phyloP scores from a whole-genome alignment of 2,113 vertebrate genomes.

The Stictonetta naevosa region DNA sequence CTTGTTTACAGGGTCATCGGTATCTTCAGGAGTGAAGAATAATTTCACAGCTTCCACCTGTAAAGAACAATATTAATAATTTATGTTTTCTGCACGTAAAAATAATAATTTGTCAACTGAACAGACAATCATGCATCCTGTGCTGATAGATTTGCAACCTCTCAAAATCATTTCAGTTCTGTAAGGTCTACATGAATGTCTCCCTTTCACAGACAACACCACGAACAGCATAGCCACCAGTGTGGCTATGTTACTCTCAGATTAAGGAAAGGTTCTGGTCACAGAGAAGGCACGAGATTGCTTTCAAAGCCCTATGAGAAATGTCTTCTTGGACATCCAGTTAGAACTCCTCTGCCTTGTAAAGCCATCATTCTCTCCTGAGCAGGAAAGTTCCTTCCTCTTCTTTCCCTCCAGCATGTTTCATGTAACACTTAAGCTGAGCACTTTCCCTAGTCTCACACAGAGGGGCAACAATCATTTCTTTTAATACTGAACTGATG shows the following conservation, averaged over 20 bases:
- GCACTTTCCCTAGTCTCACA: background rate
- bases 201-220: background rate
- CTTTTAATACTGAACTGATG: background rate
- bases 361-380: background rate
- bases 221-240: background rate
- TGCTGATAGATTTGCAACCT: background rate
- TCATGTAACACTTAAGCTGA: background rate
- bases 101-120: background rate
- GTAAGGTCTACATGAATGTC: background rate
- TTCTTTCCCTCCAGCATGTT: background rate
- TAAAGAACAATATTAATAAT: background rate
- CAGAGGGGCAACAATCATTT: background rate
- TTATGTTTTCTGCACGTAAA: background rate
- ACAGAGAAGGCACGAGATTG: background rate
- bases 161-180: background rate
- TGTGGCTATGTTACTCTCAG: background rate
- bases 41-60: conserved; percentile 88
- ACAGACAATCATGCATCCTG: background rate
- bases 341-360: background rate
- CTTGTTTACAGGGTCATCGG: conserved; percentile 86
- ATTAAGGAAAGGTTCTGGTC: background rate
- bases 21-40: conserved; percentile 91
- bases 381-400: background rate
- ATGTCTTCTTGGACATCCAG: background rate
- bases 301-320: background rate